Base-by-base conservation (phyloP, 1,140 invertebrate species). In the Ips typographus region DNA sequence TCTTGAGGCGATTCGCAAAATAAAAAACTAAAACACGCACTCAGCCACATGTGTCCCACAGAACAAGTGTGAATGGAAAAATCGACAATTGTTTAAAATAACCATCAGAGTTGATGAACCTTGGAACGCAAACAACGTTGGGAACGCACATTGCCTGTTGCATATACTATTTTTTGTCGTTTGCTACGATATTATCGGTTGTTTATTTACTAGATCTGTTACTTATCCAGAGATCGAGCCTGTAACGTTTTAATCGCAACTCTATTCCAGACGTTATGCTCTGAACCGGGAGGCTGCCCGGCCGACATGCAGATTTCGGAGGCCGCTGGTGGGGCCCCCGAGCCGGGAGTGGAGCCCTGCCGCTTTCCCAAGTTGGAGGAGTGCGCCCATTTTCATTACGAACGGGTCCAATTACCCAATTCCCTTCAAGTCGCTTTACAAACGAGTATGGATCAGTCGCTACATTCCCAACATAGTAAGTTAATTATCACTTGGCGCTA, bases 341-440 rank as follows among this genome's bases (percentile, higher is more conserved):
- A 72, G 44, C 70, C 72, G 22, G 78, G 80, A 0, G 73, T 80
- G 2, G 77, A 77, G 63, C 75, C 77, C 38, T 85, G 84, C 66
- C 82, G 87, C 4, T 98, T 98, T 84, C 95, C 95, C 4, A 96
- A 95, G 79, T 84, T 98, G 68, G 94, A 98, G 80, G 95, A 98
- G 80, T 98, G 95, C 83, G 95, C 95, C n/a, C 96, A 98, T 80
- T 98, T 98, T 82, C 96, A 98, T 80, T 98, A 98, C 81, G 96
- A 98, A 76, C 86, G 92, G 73, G 94, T 98, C 1, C 92, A 95
- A 74, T 84, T 98, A 71, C 88, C n/a, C 70, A 88, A 7, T 85
- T 87, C 68, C 0, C 81, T 96, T 4, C 86, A 88, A 77, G 91
- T 94, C 49, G 74, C 75, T 40, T 63, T 80, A 8, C 78, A 80